Evolutionary conservation across 2,888 invertebrate species (phyloP).

Genomic region (Odontomyia ornata): DNA sequence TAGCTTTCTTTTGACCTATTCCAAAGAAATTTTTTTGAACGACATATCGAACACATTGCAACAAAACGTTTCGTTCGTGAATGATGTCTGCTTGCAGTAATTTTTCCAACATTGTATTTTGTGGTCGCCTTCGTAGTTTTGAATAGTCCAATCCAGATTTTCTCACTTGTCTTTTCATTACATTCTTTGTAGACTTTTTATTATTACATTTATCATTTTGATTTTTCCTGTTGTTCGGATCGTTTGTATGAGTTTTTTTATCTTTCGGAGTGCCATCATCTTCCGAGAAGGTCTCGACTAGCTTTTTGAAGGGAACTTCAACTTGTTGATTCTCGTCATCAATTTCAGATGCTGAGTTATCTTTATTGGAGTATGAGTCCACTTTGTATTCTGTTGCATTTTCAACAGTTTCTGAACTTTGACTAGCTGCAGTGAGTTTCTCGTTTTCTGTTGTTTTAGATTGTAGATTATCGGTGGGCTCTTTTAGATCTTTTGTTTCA

Average conservation of each 20-base stretch:
- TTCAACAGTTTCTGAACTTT: not conserved
- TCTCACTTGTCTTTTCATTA: constrained; percentile 15
- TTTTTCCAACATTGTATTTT: constrained; percentile 72
- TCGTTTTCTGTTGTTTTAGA: too few species aligned
- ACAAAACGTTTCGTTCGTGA: constrained; percentile 84
- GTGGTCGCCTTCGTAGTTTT: constrained; percentile 55
- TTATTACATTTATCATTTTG: constrained; percentile 52
- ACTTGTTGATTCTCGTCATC: constrained; percentile 66
- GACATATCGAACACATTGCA: constrained; percentile 86
- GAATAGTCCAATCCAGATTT: constrained; percentile 57
- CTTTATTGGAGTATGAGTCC: not conserved
- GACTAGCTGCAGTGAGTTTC: not conserved
- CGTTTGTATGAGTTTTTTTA: not conserved
- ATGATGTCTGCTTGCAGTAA: constrained; percentile 80
- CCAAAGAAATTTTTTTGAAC: constrained; percentile 80
- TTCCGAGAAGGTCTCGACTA: not conserved
- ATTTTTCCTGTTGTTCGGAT: constrained; percentile 44
- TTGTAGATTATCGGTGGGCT: too few species aligned
- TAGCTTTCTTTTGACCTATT: constrained; percentile 51
- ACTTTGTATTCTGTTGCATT: not conserved
- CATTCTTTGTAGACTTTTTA: constrained; percentile 45
- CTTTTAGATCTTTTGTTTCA: too few species aligned
- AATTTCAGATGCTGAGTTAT: not conserved
- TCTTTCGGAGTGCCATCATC: constrained; percentile 6
- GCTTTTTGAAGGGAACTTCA: constrained; percentile 61